Percentiles rank a stretch among this genome's conserved stretches.
These are phyloP conservation scores for Drepanosiphum platanoidis DNA, from an alignment of 2,888 invertebrate genomes.

Conservation along the genomic window DNA sequence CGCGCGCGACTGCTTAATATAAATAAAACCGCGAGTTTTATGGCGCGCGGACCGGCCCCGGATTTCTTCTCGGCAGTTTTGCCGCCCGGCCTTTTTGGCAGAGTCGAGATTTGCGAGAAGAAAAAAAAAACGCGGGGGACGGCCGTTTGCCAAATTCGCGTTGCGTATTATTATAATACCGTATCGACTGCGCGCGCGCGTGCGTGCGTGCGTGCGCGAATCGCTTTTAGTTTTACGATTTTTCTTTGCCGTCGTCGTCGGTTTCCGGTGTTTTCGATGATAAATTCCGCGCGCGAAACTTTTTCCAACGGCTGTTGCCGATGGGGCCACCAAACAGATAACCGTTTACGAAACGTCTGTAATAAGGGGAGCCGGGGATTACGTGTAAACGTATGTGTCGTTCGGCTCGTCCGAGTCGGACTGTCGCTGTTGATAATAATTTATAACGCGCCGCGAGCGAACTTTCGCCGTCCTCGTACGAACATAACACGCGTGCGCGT, in stretches of 20 bases:
- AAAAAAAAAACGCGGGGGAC: neutral
- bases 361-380: too few relatives aligned
- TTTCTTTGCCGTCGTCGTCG: neutral
- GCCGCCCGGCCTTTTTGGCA: neutral
- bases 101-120: neutral
- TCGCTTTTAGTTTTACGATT: neutral
- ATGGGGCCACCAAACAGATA: too few relatives aligned
- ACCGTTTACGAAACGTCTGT: too few relatives aligned
- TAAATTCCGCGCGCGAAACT: neutral
- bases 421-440: too few relatives aligned
- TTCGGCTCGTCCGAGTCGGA: neutral
- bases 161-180: neutral
- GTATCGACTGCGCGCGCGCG: neutral
- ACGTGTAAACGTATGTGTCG: too few relatives aligned
- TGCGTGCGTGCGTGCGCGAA: neutral
- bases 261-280: neutral
- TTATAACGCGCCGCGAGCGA: too few relatives aligned
- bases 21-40: neutral
- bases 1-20: too few relatives aligned
- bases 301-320: neutral
- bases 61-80: neutral
- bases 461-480: neutral
- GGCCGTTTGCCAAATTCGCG: neutral
- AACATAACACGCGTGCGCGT: neutral
- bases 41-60: neutral